Base-by-base conservation (phyloP, 2,797 vertebrate species). In the Hephaestus fuliginosus region DNA sequence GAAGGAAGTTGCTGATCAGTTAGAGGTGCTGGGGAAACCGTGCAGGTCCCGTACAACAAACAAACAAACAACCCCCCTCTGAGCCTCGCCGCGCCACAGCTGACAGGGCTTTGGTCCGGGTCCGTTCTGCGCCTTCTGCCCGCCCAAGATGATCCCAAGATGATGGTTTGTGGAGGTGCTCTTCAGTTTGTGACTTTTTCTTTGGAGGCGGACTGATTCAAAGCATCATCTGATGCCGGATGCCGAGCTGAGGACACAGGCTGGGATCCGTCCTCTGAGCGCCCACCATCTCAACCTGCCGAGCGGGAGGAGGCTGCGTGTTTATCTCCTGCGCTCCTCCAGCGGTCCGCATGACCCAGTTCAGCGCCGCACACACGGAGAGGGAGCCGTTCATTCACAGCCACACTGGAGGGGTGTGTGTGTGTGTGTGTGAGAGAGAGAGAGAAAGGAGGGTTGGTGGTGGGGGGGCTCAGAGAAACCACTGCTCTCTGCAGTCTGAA, bases 281-380 rank as follows among this genome's bases (percentile, higher is more conserved):
- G 80, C 80, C 74, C 88, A 91, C 83, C 88, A 87, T 73, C 82
- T 92, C 86, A 91, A 85, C 91, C 89, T 91, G 89, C 89, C 83
- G 74, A 74, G 88, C 77, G 68, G 80, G 74, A 80, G 65, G 78
- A 86, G 73, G 74, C 18, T 81, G 86, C 76, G 76, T 90, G 91
- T 93, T 93, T 92, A 91, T 93, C 90, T 89, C 25, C 25, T 70
- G 81, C 62, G 81, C 85, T 90, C 85, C 88, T 91, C 85, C 85
- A 81, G 86, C 70, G 81, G 86, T 93, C 88, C 85, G 87, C 87
- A 92, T 92, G 93, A 93, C 93, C 94, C 92, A 94, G 70, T 91
- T 95, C 88, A 89, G 86, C 78, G 49, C 58, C 92, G 75, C 86
- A 73, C 53, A 56, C 64, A 17, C 79, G 9, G 62, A 88, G 65